Conservation (phyloP, 2,888 invertebrate genomes). For the Heteropelma amictum region DNA sequence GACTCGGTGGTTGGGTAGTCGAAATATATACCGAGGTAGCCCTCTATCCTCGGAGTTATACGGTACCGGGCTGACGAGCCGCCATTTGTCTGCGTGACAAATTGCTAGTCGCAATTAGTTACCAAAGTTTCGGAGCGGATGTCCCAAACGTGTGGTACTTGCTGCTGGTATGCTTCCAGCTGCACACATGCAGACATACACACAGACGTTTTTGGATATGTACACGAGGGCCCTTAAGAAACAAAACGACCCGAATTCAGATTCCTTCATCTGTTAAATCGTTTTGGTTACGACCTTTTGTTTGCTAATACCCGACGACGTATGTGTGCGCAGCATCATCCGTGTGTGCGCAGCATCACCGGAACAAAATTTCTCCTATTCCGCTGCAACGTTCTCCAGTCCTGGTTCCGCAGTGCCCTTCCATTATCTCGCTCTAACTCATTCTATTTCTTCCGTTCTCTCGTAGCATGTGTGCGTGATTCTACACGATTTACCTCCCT, state of each 20-base stretch:
- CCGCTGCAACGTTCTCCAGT: slow-evolving; percentile 19
- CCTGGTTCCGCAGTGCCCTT: neutral
- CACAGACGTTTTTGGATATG: neutral
- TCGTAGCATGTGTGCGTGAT: neutral
- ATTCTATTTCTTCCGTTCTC: neutral
- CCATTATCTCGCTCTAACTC: neutral
- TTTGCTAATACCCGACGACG: no score
- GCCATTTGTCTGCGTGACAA: slow-evolving; percentile 75
- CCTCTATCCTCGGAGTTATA: slow-evolving; percentile 48
- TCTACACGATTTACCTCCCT: neutral
- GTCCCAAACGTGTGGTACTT: slow-evolving; percentile 54
- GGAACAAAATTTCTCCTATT: slow-evolving; percentile 48
- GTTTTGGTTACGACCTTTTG: neutral
- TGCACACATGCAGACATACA: neutral
- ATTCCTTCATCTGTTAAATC: neutral
- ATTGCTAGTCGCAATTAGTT: slow-evolving; percentile 75
- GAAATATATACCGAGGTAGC: slow-evolving; percentile 19
- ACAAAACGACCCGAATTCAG: neutral
- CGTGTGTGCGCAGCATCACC: slow-evolving; percentile 3
- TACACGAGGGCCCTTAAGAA: neutral
- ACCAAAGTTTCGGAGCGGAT: slow-evolving; percentile 71
- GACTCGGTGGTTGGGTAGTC: slow-evolving; percentile 5
- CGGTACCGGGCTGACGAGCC: slow-evolving; percentile 68
- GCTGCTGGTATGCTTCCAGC: neutral
- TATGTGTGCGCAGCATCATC: neutral